Evolutionary conservation across 1,140 invertebrate species (phyloP).

Genomic region (Hesperophylax magnus): DNA sequence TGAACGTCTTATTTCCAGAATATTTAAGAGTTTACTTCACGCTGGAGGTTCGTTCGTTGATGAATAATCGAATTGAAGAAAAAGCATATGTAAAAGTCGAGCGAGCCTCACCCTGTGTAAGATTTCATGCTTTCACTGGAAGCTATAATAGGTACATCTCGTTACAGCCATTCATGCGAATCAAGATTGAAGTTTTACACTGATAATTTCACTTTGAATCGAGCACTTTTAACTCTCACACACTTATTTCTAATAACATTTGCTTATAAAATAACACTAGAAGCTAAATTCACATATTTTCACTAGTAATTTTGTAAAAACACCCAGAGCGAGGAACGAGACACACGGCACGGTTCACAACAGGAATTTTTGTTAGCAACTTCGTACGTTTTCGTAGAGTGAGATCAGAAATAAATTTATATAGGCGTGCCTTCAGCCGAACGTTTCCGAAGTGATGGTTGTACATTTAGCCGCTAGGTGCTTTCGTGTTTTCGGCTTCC

Average conservation of each 20-base stretch:
- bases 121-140: conserved; percentile 51
- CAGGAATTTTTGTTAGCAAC: conserved; percentile 47
- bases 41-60: conserved; percentile 26
- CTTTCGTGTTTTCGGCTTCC: neutral
- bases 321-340: conserved; percentile 43
- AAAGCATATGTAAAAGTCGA: conserved; percentile 40
- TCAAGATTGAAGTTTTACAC: conserved; percentile 41
- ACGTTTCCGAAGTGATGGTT: conserved; percentile 38
- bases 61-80: conserved; percentile 45
- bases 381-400: conserved; percentile 47
- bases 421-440: conserved; percentile 50
- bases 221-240: conserved; percentile 33
- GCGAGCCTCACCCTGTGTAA: conserved; percentile 46
- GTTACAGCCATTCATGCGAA: conserved; percentile 40
- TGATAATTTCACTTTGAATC: conserved; percentile 34
- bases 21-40: neutral
- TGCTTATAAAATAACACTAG: conserved; percentile 34
- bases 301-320: conserved; percentile 47
- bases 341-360: conserved; percentile 32
- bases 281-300: conserved; percentile 44
- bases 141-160: conserved; percentile 38
- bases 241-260: conserved; percentile 22
- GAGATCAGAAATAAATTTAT: conserved; percentile 46
- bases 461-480: neutral
- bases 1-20: conserved; percentile 5